Conservation (phyloP, 2,888 invertebrate species). For the Tigriopus californicus region DNA sequence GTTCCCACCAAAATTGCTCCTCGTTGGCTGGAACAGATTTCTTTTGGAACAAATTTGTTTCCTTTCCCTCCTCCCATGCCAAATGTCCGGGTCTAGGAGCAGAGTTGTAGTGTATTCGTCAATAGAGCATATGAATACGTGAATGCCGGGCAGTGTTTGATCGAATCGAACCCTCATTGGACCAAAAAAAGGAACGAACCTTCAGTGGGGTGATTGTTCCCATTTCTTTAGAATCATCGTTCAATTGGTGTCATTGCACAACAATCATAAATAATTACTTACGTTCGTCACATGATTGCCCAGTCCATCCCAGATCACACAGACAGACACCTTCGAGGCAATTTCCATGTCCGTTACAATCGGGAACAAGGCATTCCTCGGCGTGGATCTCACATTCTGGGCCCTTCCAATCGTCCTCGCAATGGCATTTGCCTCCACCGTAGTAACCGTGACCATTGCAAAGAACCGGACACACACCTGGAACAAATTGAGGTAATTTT, state of each 20-base stretch:
- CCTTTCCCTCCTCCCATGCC: no score
- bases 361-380: slow-evolving; percentile 78
- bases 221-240: not conserved
- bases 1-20: no score
- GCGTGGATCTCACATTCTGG: slow-evolving; percentile 85
- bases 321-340: slow-evolving; percentile 88
- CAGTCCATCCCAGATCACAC: slow-evolving; percentile 83
- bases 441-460: slow-evolving; percentile 94
- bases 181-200: no score
- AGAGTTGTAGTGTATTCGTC: not conserved
- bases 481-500: not conserved
- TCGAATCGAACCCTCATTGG: no score
- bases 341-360: slow-evolving; percentile 39
- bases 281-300: slow-evolving; percentile 80
- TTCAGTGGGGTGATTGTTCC: no score
- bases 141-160: no score
- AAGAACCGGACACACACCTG: slow-evolving; percentile 83
- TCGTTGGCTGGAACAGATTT: no score
- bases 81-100: no score
- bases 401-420: slow-evolving; percentile 96
- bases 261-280: slow-evolving; percentile 23
- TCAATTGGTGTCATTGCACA: not conserved
- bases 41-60: no score
- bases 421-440: slow-evolving; percentile 86
- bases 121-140: no score